A percentile compares a stretch with the other conserved stretches of the same genome.
These are phyloP conservation scores for Lamprologus ornatipinnis DNA, from an alignment of 2,113 vertebrate genomes.

Conservation along the genomic window DNA sequence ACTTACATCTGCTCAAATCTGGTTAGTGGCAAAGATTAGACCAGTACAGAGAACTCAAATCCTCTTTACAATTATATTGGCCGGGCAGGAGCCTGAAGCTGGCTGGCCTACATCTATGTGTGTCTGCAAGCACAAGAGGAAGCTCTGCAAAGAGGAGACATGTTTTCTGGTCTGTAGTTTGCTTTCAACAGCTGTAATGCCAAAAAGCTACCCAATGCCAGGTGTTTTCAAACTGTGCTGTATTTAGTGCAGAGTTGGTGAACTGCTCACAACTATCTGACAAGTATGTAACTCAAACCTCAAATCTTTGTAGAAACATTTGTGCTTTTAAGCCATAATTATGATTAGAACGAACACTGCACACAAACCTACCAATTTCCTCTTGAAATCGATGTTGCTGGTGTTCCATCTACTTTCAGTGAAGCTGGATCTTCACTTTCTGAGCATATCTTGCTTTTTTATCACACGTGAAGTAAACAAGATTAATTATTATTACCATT, in stretches of 20 bases:
- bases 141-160: neutral
- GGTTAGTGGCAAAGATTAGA: conserved; percentile 67
- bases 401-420: neutral
- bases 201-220: neutral
- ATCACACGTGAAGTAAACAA: neutral
- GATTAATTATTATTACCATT: neutral
- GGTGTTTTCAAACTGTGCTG: neutral
- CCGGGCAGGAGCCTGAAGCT: neutral
- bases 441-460: neutral
- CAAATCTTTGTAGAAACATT: neutral
- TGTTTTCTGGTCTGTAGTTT: neutral
- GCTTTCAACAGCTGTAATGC: neutral
- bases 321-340: neutral
- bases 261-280: neutral
- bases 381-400: neutral
- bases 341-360: neutral
- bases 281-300: neutral
- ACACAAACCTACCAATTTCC: neutral
- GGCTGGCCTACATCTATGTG: conserved; percentile 32
- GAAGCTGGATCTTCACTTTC: neutral
- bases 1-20: conserved; percentile 65
- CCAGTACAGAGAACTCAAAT: conserved; percentile 40
- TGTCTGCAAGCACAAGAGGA: neutral
- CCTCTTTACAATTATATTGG: conserved; percentile 54
- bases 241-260: neutral